A percentile compares a stretch with the other conserved stretches of the same genome.
Conservation (phyloP, 2,888 invertebrate genomes). For the Tineola bisselliella region DNA sequence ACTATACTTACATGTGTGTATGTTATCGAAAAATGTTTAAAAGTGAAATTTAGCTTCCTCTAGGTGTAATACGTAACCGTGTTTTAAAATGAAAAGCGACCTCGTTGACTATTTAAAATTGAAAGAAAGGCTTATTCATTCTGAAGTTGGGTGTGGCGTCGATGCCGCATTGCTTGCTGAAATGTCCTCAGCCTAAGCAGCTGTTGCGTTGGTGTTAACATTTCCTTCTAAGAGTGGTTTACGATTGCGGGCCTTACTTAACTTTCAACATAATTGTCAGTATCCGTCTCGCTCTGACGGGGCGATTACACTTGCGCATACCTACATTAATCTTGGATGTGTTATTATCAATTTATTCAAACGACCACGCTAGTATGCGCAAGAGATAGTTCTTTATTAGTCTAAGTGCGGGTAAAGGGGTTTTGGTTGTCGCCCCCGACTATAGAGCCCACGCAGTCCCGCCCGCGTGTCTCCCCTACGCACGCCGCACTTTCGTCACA, state of each 20-base stretch:
- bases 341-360: slow-evolving; percentile 8
- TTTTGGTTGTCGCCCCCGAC: slow-evolving; percentile 22
- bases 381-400: slow-evolving; percentile 11
- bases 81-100: slow-evolving; percentile 2
- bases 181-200: neutral
- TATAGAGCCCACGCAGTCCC: slow-evolving; percentile 20
- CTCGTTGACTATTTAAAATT: slow-evolving; percentile 2
- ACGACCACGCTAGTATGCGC: slow-evolving; percentile 1
- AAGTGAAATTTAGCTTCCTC: too few relatives aligned
- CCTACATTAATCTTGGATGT: neutral
- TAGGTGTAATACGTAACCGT: neutral
- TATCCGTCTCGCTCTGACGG: neutral
- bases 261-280: slow-evolving; percentile 3
- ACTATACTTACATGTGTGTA: too few relatives aligned
- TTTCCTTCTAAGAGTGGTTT: slow-evolving; percentile 21
- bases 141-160: neutral
- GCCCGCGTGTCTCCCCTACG: slow-evolving; percentile 21
- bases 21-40: too few relatives aligned
- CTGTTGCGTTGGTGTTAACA: slow-evolving; percentile 25
- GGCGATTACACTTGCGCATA: neutral
- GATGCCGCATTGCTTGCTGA: neutral
- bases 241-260: neutral
- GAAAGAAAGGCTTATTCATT: neutral
- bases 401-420: slow-evolving; percentile 18
- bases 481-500: slow-evolving; percentile 10